These are phyloP conservation scores for Centropyge bicolor DNA, from an alignment of 2,797 vertebrate genomes.

Conservation along the genomic window DNA sequence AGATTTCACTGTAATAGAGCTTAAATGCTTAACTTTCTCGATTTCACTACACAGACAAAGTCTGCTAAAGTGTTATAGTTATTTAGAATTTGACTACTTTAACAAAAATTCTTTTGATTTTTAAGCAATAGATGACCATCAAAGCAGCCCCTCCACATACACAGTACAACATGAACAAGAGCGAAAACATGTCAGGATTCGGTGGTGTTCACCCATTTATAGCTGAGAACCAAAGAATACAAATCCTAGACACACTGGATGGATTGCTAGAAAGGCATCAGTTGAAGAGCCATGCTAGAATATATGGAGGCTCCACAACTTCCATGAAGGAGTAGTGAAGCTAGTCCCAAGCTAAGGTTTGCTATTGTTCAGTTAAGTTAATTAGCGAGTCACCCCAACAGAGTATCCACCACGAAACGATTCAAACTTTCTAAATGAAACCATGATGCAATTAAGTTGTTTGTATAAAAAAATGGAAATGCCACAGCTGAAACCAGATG, in stretches of 20 bases:
- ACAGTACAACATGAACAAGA: neutral
- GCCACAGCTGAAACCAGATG: neutral
- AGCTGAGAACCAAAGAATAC: neutral
- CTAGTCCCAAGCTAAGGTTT: constrained; percentile 28
- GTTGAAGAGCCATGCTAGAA: neutral
- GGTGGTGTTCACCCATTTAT: neutral
- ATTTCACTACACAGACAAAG: neutral
- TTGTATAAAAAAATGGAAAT: constrained; percentile 3
- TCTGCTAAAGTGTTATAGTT: neutral
- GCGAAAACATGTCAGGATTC: neutral
- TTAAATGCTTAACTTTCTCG: neutral
- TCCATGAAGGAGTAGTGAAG: neutral
- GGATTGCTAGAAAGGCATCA: neutral
- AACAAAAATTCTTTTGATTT: neutral
- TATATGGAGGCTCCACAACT: neutral
- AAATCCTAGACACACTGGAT: neutral
- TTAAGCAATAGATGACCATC: neutral
- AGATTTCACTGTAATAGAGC: neutral
- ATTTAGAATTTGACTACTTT: neutral
- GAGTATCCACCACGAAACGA: neutral
- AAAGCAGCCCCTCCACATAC: neutral
- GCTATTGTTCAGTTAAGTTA: constrained; percentile 25
- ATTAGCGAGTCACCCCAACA: constrained; percentile 17
- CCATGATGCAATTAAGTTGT: neutral
- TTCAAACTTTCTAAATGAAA: neutral